These are phyloP conservation scores for Mycetomoellerius zeteki DNA, from an alignment of 1,140 invertebrate species.

Conservation along the genomic window DNA sequence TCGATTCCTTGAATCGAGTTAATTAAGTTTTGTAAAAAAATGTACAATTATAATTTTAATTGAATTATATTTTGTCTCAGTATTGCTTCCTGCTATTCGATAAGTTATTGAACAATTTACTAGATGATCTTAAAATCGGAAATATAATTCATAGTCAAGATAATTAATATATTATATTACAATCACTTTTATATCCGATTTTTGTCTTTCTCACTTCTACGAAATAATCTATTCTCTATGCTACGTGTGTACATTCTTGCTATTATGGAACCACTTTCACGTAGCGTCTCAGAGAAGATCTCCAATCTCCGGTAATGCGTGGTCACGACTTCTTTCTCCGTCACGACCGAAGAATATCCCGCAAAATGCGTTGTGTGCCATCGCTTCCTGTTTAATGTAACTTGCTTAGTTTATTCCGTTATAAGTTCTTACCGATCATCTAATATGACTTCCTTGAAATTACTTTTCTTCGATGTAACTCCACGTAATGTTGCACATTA, in stretches of 20 bases:
- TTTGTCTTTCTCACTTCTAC: neutral
- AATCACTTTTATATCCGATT: constrained; percentile 38
- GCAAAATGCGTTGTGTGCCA: constrained; percentile 21
- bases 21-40: neutral
- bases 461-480: neutral
- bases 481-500: neutral
- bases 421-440: constrained; percentile 48
- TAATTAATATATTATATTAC: constrained; percentile 49
- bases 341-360: neutral
- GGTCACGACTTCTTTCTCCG: constrained; percentile 27
- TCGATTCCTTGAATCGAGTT: neutral
- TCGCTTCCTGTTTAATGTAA: constrained; percentile 67
- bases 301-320: constrained; percentile 17
- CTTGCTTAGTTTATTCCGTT: constrained; percentile 47
- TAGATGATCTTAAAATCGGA: constrained; percentile 36
- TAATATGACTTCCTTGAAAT: constrained; percentile 71
- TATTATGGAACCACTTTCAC: constrained; percentile 76
- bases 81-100: neutral
- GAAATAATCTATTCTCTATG: constrained; percentile 2
- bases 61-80: neutral
- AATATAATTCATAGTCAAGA: constrained; percentile 69
- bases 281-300: constrained; percentile 16
- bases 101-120: constrained; percentile 6
- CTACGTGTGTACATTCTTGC: constrained; percentile 15
- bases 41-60: neutral